Conservation (phyloP, 2,888 invertebrate species). For the Timema cristinae region DNA sequence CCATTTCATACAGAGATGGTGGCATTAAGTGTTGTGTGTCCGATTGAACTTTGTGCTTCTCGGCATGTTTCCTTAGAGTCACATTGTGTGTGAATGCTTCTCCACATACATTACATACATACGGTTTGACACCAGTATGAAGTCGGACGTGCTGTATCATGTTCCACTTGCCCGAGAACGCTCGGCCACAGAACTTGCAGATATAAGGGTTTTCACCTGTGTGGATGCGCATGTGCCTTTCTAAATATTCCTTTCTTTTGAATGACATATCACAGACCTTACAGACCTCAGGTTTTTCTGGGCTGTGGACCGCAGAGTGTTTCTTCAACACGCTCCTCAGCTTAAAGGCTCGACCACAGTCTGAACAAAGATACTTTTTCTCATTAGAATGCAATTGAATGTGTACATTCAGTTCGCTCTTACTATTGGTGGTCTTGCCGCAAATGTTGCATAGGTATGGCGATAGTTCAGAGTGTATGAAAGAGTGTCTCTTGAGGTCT, state of each 20-base stretch:
- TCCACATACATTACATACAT: constrained; percentile 19
- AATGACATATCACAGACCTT: constrained; percentile 19
- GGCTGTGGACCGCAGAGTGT: constrained; percentile 19
- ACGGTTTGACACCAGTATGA: constrained; percentile 20
- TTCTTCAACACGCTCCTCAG: constrained; percentile 5
- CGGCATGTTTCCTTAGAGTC: constrained; percentile 20
- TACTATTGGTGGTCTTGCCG: constrained; percentile 19
- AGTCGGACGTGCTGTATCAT: constrained; percentile 21
- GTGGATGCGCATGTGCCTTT: constrained; percentile 20
- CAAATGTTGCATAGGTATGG: constrained; percentile 18
- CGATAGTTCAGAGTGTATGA: constrained; percentile 16
- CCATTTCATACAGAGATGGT: too few relatives aligned
- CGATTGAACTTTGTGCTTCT: not conserved
- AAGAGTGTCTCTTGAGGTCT: constrained; percentile 12
- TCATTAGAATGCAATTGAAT: constrained; percentile 19
- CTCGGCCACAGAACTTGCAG: constrained; percentile 16
- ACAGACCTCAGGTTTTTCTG: constrained; percentile 16
- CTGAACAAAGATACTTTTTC: constrained; percentile 16
- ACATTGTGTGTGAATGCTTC: constrained; percentile 23
- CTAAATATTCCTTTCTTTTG: constrained; percentile 21
- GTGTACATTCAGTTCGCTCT: constrained; percentile 19
- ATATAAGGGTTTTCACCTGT: constrained; percentile 22
- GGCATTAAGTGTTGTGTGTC: too few relatives aligned
- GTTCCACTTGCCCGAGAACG: constrained; percentile 22
- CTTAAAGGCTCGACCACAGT: constrained; percentile 16